Base-by-base conservation (phyloP, 2,797 vertebrate species). In the Poecilia wingei region DNA sequence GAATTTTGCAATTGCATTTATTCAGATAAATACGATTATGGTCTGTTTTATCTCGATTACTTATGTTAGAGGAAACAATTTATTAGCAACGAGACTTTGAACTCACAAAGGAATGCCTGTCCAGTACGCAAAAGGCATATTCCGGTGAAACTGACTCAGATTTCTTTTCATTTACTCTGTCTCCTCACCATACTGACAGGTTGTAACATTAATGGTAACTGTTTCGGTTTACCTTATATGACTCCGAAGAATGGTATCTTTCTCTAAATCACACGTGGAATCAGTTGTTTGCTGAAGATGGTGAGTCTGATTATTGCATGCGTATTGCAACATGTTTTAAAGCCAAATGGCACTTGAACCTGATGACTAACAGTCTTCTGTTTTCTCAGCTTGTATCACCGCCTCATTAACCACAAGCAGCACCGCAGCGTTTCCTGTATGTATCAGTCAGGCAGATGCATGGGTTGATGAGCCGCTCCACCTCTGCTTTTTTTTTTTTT, bases 181-280 rank as follows among this genome's bases (percentile, higher is more conserved):
- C 76, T 84, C 84, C 75, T 89, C 92, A 82, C 86, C 92, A 81
- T 69, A 78, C 0, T 28, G 41, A 4, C 1, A 73, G 92, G 90
- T 77, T 88, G 74, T 81, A 86, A 88, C 0, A 91, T 93, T 94
- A 77, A 91, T 16, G 93, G 85, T 90, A 94, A 9, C 90, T 93
- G 76, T 93, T 78, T 69, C 72, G 86, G 82, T 96, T 95, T 0
- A 88, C 85, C 0, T 94, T 91, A 84, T 86, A 93, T 97, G 95
- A 89, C 94, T 96, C 90, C 90, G 66, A 81, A 76, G 45, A 82
- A 77, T 39, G 47, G 68, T 78, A 74, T 87, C 77, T 87, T 80
- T 81, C 72, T 82, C 85, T 71, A 31, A 79, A 80, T 76, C 79
- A n/a, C 92, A 94, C 75, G 79, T 91, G 91, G 88, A 88, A 87